These are phyloP conservation scores for Triops cancriformis DNA, from an alignment of 1,140 invertebrate species.

Conservation along the genomic window DNA sequence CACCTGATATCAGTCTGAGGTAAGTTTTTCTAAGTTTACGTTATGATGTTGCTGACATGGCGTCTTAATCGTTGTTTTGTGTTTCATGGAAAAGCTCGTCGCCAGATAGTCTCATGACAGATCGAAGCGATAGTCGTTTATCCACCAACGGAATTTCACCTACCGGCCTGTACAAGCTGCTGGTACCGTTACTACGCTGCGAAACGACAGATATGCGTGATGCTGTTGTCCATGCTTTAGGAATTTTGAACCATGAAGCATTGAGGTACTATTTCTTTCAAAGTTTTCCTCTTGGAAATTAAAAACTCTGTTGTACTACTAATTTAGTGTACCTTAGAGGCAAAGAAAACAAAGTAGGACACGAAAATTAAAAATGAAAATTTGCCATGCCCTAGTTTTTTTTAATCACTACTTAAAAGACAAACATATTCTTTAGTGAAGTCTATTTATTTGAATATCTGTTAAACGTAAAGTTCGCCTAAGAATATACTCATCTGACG, in stretches of 20 bases:
- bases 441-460: too few species aligned
- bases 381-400: too few species aligned
- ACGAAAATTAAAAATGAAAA: too few species aligned
- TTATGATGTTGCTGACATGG: neutral
- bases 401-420: too few species aligned
- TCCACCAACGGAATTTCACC: conserved; percentile 53
- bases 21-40: conserved; percentile 37
- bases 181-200: conserved; percentile 78
- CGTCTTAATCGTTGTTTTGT: neutral
- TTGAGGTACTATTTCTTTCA: conserved; percentile 61
- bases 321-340: conserved; percentile 5
- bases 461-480: too few species aligned
- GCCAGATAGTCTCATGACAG: conserved; percentile 71
- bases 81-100: conserved; percentile 49
- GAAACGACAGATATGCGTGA: conserved; percentile 88
- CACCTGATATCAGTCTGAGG: conserved; percentile 84
- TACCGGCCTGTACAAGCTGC: conserved; percentile 78
- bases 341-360: conserved; percentile 20
- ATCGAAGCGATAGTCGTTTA: conserved; percentile 52
- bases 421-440: too few species aligned
- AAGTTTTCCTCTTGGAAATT: neutral
- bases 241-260: conserved; percentile 83
- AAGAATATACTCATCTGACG: too few species aligned
- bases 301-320: conserved; percentile 24
- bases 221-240: conserved; percentile 82